These are phyloP conservation scores for Gastrophryne carolinensis DNA, from an alignment of 2,797 vertebrate species.

Conservation along the genomic window DNA sequence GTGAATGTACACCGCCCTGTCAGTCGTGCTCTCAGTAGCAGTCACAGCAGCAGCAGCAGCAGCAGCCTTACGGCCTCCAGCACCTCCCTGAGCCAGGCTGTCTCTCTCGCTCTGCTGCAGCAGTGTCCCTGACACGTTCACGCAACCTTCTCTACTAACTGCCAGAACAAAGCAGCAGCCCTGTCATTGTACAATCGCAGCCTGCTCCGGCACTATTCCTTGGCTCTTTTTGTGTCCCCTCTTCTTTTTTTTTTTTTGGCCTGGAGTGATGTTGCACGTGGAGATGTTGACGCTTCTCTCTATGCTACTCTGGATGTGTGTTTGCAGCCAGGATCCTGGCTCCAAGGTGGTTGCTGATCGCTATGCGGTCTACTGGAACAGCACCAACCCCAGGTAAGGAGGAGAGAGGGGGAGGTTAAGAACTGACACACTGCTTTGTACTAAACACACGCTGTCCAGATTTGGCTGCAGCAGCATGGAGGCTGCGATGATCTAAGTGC, in stretches of 20 bases:
- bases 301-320: slow-evolving; percentile 92
- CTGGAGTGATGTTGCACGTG: slow-evolving; percentile 91
- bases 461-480: not conserved
- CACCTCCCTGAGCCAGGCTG: slow-evolving; percentile 54
- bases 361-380: slow-evolving; percentile 98
- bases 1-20: slow-evolving; percentile 66
- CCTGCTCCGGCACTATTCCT: slow-evolving; percentile 29
- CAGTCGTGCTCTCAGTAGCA: slow-evolving; percentile 55
- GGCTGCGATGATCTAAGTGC: slow-evolving; percentile 12
- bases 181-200: slow-evolving; percentile 8
- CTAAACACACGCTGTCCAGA: slow-evolving; percentile 25
- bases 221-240: slow-evolving; percentile 43
- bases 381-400: slow-evolving; percentile 91
- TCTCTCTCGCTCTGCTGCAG: slow-evolving; percentile 12
- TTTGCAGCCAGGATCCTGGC: slow-evolving; percentile 90
- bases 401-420: slow-evolving; percentile 23
- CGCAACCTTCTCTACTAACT: slow-evolving; percentile 29
- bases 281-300: slow-evolving; percentile 90
- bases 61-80: slow-evolving; percentile 54
- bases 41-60: slow-evolving; percentile 52
- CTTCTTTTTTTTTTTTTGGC: slow-evolving; percentile 53
- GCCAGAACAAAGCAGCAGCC: not conserved
- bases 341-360: slow-evolving; percentile 96
- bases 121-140: slow-evolving; percentile 36
- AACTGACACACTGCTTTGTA: slow-evolving; percentile 15